These are phyloP conservation scores for Macroramphosus scolopax DNA, from an alignment of 2,797 vertebrate species.

Conservation along the genomic window DNA sequence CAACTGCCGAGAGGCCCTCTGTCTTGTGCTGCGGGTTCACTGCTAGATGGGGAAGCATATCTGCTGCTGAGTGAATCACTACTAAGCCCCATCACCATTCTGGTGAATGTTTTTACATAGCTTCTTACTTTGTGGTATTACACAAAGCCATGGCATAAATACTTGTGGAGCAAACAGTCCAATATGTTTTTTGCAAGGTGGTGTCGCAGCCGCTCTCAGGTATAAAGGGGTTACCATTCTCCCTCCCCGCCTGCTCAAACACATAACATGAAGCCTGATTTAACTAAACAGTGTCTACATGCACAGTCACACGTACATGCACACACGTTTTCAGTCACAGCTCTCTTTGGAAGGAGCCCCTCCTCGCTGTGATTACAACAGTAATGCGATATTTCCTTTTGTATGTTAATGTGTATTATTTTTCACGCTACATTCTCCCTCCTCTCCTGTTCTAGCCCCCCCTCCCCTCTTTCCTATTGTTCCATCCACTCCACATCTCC, in stretches of 20 bases:
- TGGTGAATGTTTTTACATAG: conserved; percentile 52
- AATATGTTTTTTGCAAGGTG: not conserved
- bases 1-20: conserved; percentile 60
- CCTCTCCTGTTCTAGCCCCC: conserved; percentile 55
- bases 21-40: conserved; percentile 56
- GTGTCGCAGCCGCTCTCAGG: not conserved
- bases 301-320: conserved; percentile 37
- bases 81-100: conserved; percentile 21
- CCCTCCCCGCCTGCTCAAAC: conserved; percentile 36
- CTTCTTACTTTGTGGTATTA: conserved; percentile 19
- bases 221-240: conserved; percentile 9
- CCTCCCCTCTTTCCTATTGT: conserved; percentile 59
- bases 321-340: conserved; percentile 31
- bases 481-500: conserved; percentile 73
- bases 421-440: conserved; percentile 71
- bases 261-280: conserved; percentile 31
- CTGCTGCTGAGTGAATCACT: conserved; percentile 32
- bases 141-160: conserved; percentile 2
- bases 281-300: conserved; percentile 30
- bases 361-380: conserved; percentile 59
- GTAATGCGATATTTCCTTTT: conserved; percentile 73
- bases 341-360: conserved; percentile 36
- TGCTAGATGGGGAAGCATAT: conserved; percentile 53
- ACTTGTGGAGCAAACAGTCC: conserved; percentile 6
- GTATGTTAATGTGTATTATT: conserved; percentile 80